Conservation (phyloP, 2,113 vertebrate species). For the Chloebia gouldiae region DNA sequence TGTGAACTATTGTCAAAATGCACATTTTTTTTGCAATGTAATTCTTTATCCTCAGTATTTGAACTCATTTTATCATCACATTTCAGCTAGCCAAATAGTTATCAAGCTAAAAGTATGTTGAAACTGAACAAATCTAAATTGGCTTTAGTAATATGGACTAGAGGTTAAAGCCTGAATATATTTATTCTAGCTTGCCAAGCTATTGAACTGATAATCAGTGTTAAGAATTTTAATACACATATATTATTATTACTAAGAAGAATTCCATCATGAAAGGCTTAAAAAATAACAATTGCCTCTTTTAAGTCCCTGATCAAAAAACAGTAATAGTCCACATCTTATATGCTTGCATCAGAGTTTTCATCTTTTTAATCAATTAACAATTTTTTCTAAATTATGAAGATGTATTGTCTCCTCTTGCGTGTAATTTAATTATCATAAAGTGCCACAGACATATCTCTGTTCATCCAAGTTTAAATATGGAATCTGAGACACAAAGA, state of each 20-base stretch:
- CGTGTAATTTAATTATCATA: neutral
- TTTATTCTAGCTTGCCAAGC: neutral
- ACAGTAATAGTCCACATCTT: neutral
- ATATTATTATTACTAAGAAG: neutral
- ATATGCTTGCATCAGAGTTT: neutral
- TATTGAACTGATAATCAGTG: neutral
- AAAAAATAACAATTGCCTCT: neutral
- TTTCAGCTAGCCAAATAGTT: neutral
- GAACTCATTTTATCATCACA: neutral
- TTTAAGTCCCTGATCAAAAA: neutral
- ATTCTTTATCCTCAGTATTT: neutral
- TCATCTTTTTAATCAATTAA: neutral
- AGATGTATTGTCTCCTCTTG: neutral
- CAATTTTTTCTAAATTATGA: neutral
- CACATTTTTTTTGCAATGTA: neutral
- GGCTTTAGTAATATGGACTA: neutral
- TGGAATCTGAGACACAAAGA: neutral
- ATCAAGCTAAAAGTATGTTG: neutral
- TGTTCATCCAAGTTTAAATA: neutral
- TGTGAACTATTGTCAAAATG: neutral
- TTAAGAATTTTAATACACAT: neutral
- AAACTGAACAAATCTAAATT: neutral
- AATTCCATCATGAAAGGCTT: neutral
- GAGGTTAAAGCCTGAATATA: neutral
- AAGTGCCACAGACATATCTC: fast-evolving